Percentiles rank a stretch among this genome's conserved stretches.
Evolutionary conservation across 2,888 invertebrate genomes (phyloP).

Genomic region (Blomia tropicalis): DNA sequence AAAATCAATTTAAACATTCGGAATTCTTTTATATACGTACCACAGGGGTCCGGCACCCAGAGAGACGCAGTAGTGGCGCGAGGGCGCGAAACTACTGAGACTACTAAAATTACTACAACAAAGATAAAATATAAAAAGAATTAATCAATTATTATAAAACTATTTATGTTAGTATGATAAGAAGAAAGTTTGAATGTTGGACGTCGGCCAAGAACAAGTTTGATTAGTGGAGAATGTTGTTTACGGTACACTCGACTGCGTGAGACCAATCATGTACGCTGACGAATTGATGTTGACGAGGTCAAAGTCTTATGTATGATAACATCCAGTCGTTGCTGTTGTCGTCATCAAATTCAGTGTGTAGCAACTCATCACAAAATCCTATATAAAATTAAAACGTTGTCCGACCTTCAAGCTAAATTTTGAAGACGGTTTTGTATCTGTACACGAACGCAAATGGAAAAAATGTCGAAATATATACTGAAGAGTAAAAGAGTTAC

Average conservation of each 20-base stretch:
- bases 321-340: too few relatives aligned
- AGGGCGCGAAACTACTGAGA: constrained; percentile 12
- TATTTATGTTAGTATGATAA: neutral
- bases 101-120: constrained; percentile 6
- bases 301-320: constrained; percentile 15
- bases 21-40: neutral
- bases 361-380: too few relatives aligned
- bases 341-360: too few relatives aligned
- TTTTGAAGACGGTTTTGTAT: too few relatives aligned
- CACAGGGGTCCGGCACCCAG: constrained; percentile 26
- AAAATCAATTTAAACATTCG: neutral
- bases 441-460: too few relatives aligned
- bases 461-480: too few relatives aligned
- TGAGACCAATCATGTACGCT: too few relatives aligned
- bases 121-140: neutral
- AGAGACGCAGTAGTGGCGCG: constrained; percentile 20
- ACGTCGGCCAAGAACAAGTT: too few relatives aligned
- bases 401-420: constrained; percentile 5
- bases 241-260: too few relatives aligned
- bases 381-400: constrained; percentile 1
- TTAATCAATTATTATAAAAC: neutral
- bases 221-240: too few relatives aligned
- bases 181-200: neutral
- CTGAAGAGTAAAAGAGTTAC: too few relatives aligned
- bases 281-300: too few relatives aligned